Conservation (phyloP, 2,113 vertebrate genomes). For the Halcyon senegalensis region DNA sequence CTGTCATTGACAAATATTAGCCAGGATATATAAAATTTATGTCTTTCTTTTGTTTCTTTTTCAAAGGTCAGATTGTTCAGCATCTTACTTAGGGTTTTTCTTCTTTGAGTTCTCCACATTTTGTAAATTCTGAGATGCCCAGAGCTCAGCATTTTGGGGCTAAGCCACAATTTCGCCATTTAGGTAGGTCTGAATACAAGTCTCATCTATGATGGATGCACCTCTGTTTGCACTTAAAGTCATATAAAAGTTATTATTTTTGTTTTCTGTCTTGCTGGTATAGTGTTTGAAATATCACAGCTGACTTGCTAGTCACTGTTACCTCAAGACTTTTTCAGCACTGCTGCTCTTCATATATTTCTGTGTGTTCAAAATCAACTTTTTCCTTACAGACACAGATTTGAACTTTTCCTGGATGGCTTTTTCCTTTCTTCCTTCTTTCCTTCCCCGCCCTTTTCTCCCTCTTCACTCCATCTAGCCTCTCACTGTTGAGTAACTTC, state of each 20-base stretch:
- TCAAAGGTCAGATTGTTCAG: not conserved
- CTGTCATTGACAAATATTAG: not conserved
- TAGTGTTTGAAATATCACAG: not conserved
- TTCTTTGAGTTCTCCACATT: not conserved
- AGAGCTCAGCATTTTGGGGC: not conserved
- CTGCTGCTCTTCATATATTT: not conserved
- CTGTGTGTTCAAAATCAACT: not conserved
- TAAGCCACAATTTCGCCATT: not conserved
- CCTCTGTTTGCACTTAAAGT: not conserved
- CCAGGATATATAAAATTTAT: not conserved
- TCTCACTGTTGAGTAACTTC: not conserved
- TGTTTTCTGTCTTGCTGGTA: not conserved
- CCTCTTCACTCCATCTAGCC: not conserved
- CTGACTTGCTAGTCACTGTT: not conserved
- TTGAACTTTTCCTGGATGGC: not conserved
- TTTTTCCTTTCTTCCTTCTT: not conserved
- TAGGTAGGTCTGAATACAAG: not conserved
- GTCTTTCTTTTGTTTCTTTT: not conserved
- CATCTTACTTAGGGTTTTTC: not conserved
- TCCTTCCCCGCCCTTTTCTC: accelerated
- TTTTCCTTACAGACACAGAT: not conserved
- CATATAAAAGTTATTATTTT: not conserved
- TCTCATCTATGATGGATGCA: not conserved
- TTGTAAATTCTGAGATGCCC: not conserved
- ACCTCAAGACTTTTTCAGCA: not conserved